Base-by-base conservation (phyloP, 2,888 invertebrate species). In the Biston betularia region DNA sequence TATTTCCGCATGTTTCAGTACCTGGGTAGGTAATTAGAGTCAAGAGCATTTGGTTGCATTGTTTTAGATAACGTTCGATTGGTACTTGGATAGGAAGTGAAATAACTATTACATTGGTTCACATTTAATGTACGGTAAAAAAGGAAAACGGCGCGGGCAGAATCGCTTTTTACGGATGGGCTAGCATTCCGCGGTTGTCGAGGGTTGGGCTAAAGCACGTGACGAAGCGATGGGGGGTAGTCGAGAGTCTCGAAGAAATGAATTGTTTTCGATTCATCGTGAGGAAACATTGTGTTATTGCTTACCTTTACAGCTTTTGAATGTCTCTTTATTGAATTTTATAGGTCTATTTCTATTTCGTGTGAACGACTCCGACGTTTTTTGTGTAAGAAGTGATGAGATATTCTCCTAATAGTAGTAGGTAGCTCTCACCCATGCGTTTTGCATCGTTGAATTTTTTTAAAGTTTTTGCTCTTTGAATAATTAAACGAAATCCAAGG, bases 151-250 rank as follows among this genome's bases (percentile, higher is more conserved):
- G 85, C 74, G 86, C 88, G 89, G 81, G 86, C 88, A 88, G 89
- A 90, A 92, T 91, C 89, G 89, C 89, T 89, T 90, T 91, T 92
- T 89, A 90, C 90, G 91, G 89, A 89, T 91, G 90, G 87, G 79
- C 87, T 89, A 87, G 79, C 89, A 87, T 87, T 85, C 86, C 89
- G 80, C 82, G 83, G 83, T 84, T 77, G 82, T 86, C 72, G 75
- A 75, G 79, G 74, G 69, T 57, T 65, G 75, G 75, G 72, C 48
- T 70, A 71, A 75, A 79, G 76, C 72, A 80, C 79, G 81, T 75
- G 81, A 75, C 76, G 76, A 63, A 63, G 56, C 63, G 63, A 50
- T 9, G 63, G 24, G 66, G 70, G 68, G 34, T 44, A 45, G 15
- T 11, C 46, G 49, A 53, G 78, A 62, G 64, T 75, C 76, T 75